Evolutionary conservation across 1,140 invertebrate species (phyloP), one percentile per base, ranked within the genome.

Genomic region (Zaprionus capensis): DNA sequence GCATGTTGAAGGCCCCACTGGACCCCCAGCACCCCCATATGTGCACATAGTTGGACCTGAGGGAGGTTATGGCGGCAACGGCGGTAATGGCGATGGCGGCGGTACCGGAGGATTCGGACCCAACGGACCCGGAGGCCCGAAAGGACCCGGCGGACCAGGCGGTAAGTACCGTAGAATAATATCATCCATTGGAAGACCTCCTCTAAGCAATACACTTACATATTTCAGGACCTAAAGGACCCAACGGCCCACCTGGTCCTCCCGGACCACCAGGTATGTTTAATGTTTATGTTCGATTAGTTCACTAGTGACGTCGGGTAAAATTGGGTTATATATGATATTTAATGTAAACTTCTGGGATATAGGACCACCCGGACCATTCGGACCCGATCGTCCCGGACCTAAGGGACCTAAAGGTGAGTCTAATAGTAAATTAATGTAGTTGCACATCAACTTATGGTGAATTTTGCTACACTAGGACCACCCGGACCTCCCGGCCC

Each of bases 21-120:
- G 94, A 69, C 91, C 91, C 53, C 93, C 93, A 51, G 93, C 93
- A 20, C 93, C 93, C 51, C 93, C 93, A 71, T 94, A 94, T 82
- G 84, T 93, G 46, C 93, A 94, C 55, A 44, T 92, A 44, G 78
- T 85, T 51, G 92, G 87, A 70, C 93, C 93, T 31, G 74, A 92
- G 34, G 93, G 93, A 70, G 93, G 93, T 26, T 83, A 72, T 62
- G 93, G 93, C 64, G 82, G 82, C 51, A 63, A 78, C 9, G 82
- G 88, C 53, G 91, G 82, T 9, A 28, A 71, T 15, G 88, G 91
- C 63, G 79, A 77, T 58, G 74, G 74, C 1, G 92, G 92, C 65
- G 71, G 82, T 76, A 34, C 65, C 72, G 92, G 93, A 36, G 69
- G 72, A 7, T 80, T 82, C 34, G 93, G 93, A 53, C 82, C 85